Percentiles rank a stretch among this genome's conserved stretches.
These are phyloP conservation scores for Rhorus exstirpatorius DNA, from an alignment of 2,888 invertebrate species.

Conservation along the genomic window DNA sequence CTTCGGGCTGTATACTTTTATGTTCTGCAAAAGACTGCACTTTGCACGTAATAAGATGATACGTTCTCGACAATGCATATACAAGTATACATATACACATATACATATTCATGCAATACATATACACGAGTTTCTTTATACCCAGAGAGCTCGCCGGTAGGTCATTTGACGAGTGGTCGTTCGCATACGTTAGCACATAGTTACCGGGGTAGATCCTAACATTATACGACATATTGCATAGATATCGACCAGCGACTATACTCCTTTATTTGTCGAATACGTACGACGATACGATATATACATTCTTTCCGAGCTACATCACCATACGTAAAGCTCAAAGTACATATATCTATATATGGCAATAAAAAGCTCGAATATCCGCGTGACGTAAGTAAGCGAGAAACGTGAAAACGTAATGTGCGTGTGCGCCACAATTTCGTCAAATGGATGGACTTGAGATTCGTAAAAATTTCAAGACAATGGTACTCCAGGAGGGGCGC, in stretches of 20 bases:
- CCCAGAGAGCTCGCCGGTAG: constrained; percentile 23
- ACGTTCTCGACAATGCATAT: too few species aligned
- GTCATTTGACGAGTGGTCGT: constrained; percentile 57
- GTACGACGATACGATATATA: background rate
- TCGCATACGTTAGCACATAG: constrained; percentile 60
- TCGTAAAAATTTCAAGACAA: too few species aligned
- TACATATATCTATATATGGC: background rate
- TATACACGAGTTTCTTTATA: constrained; percentile 20
- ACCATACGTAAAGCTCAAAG: background rate
- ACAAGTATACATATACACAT: too few species aligned
- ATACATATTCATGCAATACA: too few species aligned
- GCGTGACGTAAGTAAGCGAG: background rate
- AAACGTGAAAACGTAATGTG: too few species aligned
- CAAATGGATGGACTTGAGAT: too few species aligned
- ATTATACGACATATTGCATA: constrained; percentile 38
- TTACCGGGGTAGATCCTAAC: constrained; percentile 52
- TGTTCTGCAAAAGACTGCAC: too few species aligned
- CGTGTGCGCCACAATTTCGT: too few species aligned
- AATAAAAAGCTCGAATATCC: too few species aligned
- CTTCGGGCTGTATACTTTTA: too few species aligned
- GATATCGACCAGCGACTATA: constrained; percentile 40
- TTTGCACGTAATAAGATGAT: too few species aligned
- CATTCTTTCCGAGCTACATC: background rate
- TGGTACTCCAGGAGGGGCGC: too few species aligned
- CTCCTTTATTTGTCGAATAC: background rate